Evolutionary conservation across 2,797 vertebrate species (phyloP).

Genomic region (Pseudotriccus pelzelni): DNA sequence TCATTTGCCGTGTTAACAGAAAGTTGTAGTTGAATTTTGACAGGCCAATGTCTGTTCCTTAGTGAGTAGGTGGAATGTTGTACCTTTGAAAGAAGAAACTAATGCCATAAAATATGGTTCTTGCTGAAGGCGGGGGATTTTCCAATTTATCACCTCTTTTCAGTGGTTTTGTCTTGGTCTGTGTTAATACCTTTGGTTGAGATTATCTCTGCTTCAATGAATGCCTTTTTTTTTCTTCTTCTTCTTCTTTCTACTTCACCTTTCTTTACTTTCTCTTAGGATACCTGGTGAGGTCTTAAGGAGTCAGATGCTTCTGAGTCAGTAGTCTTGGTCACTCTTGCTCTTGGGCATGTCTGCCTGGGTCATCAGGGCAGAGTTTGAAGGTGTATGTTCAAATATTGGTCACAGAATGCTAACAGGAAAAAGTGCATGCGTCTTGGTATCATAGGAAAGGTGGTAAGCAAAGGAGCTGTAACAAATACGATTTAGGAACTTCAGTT

Average conservation of each 20-base stretch:
- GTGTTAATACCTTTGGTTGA: rapidly evolving
- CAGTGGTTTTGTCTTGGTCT: background rate
- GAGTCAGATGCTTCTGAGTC: background rate
- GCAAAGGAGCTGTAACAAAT: background rate
- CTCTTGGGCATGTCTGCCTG: background rate
- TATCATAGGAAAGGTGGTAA: background rate
- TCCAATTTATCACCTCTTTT: background rate
- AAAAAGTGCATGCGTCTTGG: background rate
- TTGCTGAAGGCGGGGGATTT: background rate
- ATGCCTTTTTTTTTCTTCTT: background rate
- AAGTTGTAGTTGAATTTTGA: background rate
- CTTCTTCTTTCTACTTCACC: background rate
- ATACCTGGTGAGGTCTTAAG: background rate
- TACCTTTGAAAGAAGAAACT: background rate
- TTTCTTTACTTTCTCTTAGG: background rate
- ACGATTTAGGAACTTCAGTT: background rate
- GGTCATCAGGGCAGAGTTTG: background rate
- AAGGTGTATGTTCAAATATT: background rate
- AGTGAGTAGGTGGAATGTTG: background rate
- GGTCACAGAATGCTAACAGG: background rate
- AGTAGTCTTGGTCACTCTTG: background rate
- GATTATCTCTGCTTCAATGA: background rate
- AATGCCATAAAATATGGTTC: background rate
- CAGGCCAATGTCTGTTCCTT: background rate
- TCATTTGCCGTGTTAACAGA: background rate